Evolutionary conservation across 1,140 invertebrate genomes (phyloP).

Genomic region (Eumaeus atala): DNA sequence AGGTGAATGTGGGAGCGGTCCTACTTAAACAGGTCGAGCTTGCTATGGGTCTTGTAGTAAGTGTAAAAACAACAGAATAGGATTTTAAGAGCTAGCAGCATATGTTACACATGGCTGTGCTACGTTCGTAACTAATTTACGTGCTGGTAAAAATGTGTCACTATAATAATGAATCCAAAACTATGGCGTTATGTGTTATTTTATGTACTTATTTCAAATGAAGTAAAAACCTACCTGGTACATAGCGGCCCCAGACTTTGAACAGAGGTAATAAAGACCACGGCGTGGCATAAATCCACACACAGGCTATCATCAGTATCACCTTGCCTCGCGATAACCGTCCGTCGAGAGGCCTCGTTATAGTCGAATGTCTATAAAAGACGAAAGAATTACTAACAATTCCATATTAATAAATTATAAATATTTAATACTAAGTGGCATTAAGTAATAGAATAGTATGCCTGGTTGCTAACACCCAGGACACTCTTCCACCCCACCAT

Average conservation of each 20-base stretch:
- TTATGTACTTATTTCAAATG: no score
- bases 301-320: constrained; percentile 80
- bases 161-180: neutral
- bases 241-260: constrained; percentile 87
- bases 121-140: no score
- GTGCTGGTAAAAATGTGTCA: neutral
- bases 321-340: constrained; percentile 84
- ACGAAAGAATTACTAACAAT: constrained; percentile 15
- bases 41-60: no score
- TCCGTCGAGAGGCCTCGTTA: constrained; percentile 87
- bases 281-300: constrained; percentile 86
- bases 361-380: constrained; percentile 80
- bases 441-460: no score
- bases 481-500: no score
- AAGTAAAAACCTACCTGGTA: constrained; percentile 82
- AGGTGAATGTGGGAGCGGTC: no score
- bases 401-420: neutral
- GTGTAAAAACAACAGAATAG: no score
- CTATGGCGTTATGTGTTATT: neutral
- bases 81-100: no score
- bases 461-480: neutral
- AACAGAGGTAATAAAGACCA: constrained; percentile 86
- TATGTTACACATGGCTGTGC: no score
- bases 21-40: no score
- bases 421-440: no score